Evolutionary conservation across 1,140 invertebrate species (phyloP).

Genomic region (Lasioglossum baleicum): DNA sequence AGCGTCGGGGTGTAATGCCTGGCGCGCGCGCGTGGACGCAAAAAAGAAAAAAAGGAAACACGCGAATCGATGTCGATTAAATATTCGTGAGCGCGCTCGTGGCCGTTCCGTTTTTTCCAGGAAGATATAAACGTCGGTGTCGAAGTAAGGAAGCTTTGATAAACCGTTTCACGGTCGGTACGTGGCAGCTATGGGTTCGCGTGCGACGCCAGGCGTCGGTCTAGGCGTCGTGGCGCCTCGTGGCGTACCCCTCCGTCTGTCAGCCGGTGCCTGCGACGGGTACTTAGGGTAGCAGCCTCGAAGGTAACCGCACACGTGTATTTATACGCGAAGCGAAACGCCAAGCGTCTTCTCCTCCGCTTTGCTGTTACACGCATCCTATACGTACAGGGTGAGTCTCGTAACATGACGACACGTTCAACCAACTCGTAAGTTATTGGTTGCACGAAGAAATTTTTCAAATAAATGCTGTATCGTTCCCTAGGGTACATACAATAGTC

Average conservation of each 20-base stretch:
- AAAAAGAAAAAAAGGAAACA: no score
- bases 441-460: no score
- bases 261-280: neutral
- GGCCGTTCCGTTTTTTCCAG: conserved; percentile 23
- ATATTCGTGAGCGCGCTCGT: conserved; percentile 22
- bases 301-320: conserved; percentile 35
- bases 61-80: conserved; percentile 18
- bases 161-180: conserved; percentile 31
- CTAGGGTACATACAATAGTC: no score
- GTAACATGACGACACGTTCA: no score
- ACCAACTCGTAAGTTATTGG: no score
- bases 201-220: conserved; percentile 46
- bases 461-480: no score
- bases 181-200: conserved; percentile 8
- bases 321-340: conserved; percentile 10
- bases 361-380: no score
- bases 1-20: no score
- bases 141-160: conserved; percentile 12
- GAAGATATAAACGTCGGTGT: conserved; percentile 9
- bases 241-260: conserved; percentile 17
- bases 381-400: no score
- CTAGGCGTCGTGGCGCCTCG: conserved; percentile 46
- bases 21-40: neutral
- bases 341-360: neutral
- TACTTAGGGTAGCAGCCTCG: conserved; percentile 7